These are phyloP conservation scores for Lutraria lutraria DNA, from an alignment of 2,888 invertebrate species.

Conservation along the genomic window DNA sequence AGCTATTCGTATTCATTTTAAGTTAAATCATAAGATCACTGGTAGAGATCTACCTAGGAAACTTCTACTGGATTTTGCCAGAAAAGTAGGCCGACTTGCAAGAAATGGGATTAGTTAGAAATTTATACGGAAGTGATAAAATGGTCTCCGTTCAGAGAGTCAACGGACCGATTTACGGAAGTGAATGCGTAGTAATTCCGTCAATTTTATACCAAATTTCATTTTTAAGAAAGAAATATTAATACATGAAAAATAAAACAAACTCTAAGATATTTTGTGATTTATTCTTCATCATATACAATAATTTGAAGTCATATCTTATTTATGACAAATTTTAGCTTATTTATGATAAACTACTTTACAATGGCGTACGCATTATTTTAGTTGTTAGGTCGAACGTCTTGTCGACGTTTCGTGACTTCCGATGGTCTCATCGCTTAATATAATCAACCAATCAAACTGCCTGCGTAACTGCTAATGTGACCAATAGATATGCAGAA, in stretches of 20 bases:
- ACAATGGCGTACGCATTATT: background rate
- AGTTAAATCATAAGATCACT: too few species aligned
- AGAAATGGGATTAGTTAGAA: too few species aligned
- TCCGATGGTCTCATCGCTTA: background rate
- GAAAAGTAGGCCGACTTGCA: too few species aligned
- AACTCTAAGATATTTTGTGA: background rate
- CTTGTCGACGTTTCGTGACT: background rate
- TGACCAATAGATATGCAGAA: constrained; percentile 14
- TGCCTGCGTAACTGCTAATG: background rate
- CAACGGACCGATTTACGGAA: background rate
- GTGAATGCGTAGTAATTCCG: background rate
- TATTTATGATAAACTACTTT: background rate
- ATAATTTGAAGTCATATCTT: background rate
- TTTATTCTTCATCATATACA: background rate
- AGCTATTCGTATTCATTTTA: too few species aligned
- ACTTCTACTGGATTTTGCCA: too few species aligned
- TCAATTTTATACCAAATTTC: background rate
- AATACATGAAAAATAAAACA: background rate
- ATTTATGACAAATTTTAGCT: background rate
- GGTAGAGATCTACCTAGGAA: too few species aligned
- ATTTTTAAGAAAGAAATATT: background rate
- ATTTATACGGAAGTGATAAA: too few species aligned
- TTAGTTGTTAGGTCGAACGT: constrained; percentile 15
- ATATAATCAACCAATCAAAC: constrained; percentile 44
- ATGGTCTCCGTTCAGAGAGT: background rate